These are phyloP conservation scores for Eumerus sabulonum DNA, from an alignment of 2,888 invertebrate genomes.

Conservation along the genomic window DNA sequence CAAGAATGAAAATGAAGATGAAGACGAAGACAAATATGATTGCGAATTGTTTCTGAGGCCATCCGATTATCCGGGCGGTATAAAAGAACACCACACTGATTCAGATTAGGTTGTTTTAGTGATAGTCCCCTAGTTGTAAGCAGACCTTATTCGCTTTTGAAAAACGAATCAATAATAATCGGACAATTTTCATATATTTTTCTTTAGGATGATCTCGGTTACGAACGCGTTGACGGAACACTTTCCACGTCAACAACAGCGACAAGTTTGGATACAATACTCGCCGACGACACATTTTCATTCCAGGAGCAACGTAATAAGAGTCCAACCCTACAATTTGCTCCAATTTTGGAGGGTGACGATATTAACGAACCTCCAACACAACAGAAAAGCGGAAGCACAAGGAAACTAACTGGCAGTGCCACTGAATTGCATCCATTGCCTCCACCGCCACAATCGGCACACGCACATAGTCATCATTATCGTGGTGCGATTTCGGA, in stretches of 20 bases:
- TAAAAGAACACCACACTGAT: slow-evolving; percentile 46
- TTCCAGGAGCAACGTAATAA: slow-evolving; percentile 71
- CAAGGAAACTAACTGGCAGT: slow-evolving; percentile 71
- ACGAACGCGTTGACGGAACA: slow-evolving; percentile 79
- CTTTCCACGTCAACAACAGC: slow-evolving; percentile 82
- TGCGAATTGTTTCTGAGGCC: neutral
- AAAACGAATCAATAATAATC: neutral
- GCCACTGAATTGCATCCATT: slow-evolving; percentile 73
- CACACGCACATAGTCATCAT: slow-evolving; percentile 75
- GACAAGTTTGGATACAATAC: slow-evolving; percentile 81
- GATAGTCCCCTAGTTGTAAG: slow-evolving; percentile 37
- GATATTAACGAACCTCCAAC: slow-evolving; percentile 72
- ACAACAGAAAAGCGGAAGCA: slow-evolving; percentile 42
- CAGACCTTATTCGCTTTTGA: neutral
- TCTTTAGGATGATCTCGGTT: slow-evolving; percentile 70
- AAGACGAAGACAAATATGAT: neutral
- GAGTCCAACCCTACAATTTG: slow-evolving; percentile 75
- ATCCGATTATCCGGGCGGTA: slow-evolving; percentile 1
- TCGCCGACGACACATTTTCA: slow-evolving; percentile 77
- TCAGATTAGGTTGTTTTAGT: slow-evolving; percentile 30
- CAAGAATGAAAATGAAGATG: no score
- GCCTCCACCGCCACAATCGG: slow-evolving; percentile 76
- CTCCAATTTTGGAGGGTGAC: slow-evolving; percentile 72
- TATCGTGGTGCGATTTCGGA: slow-evolving; percentile 73
- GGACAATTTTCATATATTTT: neutral